Evolutionary conservation across 2,113 vertebrate genomes (phyloP).

Genomic region (Rhynchopsitta pachyrhyncha): DNA sequence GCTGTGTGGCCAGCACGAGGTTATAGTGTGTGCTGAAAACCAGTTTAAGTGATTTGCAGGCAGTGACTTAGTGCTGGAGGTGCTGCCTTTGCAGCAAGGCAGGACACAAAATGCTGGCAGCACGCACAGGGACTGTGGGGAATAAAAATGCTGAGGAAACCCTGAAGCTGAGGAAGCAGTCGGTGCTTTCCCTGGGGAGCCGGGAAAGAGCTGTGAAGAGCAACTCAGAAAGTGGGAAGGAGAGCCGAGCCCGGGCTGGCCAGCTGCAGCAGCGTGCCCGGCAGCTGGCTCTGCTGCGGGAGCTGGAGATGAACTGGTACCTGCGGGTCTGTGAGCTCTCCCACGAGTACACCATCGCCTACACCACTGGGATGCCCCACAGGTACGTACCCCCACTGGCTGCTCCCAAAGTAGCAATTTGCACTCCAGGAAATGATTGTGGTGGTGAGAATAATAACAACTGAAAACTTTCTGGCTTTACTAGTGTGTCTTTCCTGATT

Average conservation of each 20-base stretch:
- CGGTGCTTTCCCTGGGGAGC: constrained; percentile 78
- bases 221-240: constrained; percentile 76
- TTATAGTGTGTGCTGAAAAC: constrained; percentile 71
- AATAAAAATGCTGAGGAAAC: constrained; percentile 71
- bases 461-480: background rate
- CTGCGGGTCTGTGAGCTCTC: constrained; percentile 85
- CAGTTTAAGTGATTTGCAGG: constrained; percentile 46
- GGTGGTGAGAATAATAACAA: fast-evolving
- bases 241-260: constrained; percentile 47
- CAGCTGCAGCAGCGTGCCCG: constrained; percentile 69
- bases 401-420: fast-evolving
- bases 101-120: constrained; percentile 81
- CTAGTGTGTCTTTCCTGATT: background rate
- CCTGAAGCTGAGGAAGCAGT: constrained; percentile 78
- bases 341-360: constrained; percentile 81
- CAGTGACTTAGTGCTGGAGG: constrained; percentile 1
- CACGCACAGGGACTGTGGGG: constrained; percentile 81
- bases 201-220: constrained; percentile 71
- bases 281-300: constrained; percentile 80
- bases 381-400: constrained; percentile 71
- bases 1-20: constrained; percentile 71
- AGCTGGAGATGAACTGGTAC: constrained; percentile 93
- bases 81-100: background rate
- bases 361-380: constrained; percentile 89
- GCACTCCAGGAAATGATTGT: no score